Percentiles rank a stretch among this genome's conserved stretches.
Conservation (phyloP, 2,888 invertebrate genomes). For the Cacoxenus indagator region DNA sequence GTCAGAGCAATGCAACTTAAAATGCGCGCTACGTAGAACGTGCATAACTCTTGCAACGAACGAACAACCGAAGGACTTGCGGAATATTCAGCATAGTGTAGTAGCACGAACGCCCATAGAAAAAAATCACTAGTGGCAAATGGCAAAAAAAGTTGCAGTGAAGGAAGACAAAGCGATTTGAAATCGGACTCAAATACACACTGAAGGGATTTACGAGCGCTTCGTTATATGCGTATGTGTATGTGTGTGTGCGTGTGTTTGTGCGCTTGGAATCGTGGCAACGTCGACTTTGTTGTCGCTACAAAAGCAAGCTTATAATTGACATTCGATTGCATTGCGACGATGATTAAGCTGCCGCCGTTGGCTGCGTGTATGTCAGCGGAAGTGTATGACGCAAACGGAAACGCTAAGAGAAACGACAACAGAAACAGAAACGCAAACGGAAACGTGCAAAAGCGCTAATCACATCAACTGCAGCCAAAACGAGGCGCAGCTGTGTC, state of each 20-base stretch:
- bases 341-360: constrained; percentile 15
- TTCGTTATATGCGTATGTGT: no score
- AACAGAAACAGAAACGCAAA: not conserved
- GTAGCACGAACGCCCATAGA: not conserved
- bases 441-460: constrained; percentile 33
- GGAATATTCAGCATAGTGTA: not conserved
- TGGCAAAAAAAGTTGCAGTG: not conserved
- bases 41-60: not conserved
- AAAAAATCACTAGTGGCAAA: not conserved
- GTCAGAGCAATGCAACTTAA: constrained; percentile 21
- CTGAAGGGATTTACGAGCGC: not conserved
- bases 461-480: constrained; percentile 16
- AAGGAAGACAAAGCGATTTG: constrained; percentile 17
- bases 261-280: not conserved
- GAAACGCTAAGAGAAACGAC: not conserved
- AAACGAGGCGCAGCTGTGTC: not conserved
- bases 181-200: not conserved
- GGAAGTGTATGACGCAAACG: not conserved
- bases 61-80: not conserved
- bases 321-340: constrained; percentile 58
- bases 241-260: not conserved
- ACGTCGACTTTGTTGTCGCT: not conserved
- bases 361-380: not conserved
- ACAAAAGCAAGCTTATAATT: constrained; percentile 37
- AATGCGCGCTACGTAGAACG: constrained; percentile 15